A percentile compares a stretch with the other conserved stretches of the same genome.
phyloP scores from a whole-genome alignment of 2,797 vertebrate species.

The Poecilia picta region DNA sequence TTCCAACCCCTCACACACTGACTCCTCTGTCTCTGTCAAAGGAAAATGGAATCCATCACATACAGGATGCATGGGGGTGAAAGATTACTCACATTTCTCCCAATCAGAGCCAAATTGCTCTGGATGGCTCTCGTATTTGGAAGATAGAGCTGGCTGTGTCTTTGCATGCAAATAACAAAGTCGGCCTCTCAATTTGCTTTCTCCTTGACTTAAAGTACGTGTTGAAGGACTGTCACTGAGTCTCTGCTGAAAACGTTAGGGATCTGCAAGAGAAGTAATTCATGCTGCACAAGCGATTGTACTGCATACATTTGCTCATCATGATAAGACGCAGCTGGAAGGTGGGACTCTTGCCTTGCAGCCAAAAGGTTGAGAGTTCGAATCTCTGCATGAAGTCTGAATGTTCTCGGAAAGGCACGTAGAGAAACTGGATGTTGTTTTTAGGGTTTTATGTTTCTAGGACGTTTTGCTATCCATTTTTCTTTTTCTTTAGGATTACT shows the following conservation, averaged over 20 bases:
- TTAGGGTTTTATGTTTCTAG: neutral
- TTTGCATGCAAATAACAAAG: conserved; percentile 60
- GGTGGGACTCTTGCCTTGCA: neutral
- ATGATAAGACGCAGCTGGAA: neutral
- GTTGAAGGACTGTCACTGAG: conserved; percentile 32
- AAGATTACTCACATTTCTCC: conserved; percentile 62
- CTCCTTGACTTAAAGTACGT: conserved; percentile 49
- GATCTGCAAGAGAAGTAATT: neutral
- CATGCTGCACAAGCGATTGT: neutral
- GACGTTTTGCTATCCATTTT: neutral
- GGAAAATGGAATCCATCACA: conserved; percentile 59
- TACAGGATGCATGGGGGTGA: conserved; percentile 36
- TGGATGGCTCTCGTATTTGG: conserved; percentile 63
- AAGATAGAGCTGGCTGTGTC: conserved; percentile 29
- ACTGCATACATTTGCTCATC: neutral
- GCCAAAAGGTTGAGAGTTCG: neutral
- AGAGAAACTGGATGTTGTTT: neutral
- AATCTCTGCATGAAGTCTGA: neutral
- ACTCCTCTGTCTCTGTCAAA: conserved; percentile 36
- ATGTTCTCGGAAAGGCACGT: neutral
- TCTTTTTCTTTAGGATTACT: conserved; percentile 16
- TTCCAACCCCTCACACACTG: neutral
- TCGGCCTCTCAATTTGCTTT: conserved; percentile 43
- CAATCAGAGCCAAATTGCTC: conserved; percentile 59
- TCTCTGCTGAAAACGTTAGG: neutral